phyloP scores from a whole-genome alignment of 2,888 invertebrate genomes.

The Rhodophaea formosa region DNA sequence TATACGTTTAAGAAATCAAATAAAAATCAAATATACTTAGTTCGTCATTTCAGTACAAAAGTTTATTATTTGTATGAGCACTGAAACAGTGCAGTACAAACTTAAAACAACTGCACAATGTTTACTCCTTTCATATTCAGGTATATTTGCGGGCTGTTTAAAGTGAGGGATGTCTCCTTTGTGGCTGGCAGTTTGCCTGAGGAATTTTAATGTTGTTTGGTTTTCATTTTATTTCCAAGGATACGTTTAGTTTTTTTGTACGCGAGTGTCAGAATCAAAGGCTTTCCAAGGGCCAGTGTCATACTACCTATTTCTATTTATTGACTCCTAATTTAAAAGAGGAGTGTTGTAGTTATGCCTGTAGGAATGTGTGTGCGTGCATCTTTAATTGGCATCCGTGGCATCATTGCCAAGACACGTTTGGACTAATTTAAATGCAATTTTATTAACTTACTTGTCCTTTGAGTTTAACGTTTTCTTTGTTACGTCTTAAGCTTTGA shows the following conservation, averaged over 20 bases:
- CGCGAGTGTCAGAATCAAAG: no score
- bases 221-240: not conserved
- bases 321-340: no score
- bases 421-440: no score
- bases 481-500: no score
- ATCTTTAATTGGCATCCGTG: no score
- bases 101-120: conserved; percentile 13
- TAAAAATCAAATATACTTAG: not conserved
- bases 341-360: no score
- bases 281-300: no score
- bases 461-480: no score
- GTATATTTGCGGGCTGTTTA: conserved; percentile 2
- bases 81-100: not conserved
- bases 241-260: not conserved
- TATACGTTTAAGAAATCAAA: not conserved
- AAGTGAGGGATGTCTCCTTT: conserved; percentile 5
- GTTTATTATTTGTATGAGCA: conserved; percentile 9
- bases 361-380: no score
- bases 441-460: no score
- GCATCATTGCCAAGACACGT: no score
- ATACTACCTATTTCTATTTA: no score
- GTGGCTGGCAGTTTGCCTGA: not conserved
- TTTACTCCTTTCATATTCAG: conserved; percentile 15
- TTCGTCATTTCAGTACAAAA: conserved; percentile 2
- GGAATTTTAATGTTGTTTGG: conserved; percentile 1